Conservation (phyloP, 1,140 invertebrate genomes). For the Bombyx mori region ASM3026992v2 NC_085115.1:12065001-12065500, state of each 20-base stretch:
- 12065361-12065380: conserved; percentile 15
- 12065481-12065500: background rate
- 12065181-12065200: too few species aligned
- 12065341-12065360: conserved; percentile 19
- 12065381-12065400: conserved; percentile 17
- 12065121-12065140: too few species aligned
- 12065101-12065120: too few species aligned
- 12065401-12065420: conserved; percentile 13
- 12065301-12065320: conserved; percentile 7
- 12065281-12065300: conserved; percentile 15
- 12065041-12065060: too few species aligned
- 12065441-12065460: conserved; percentile 13
- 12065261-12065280: conserved; percentile 25
- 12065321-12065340: conserved; percentile 11
- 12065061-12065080: too few species aligned
- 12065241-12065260: conserved; percentile 18
- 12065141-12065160: too few species aligned
- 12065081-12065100: too few species aligned
- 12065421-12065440: conserved; percentile 10
- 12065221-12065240: conserved; percentile 12
- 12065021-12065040: too few species aligned
- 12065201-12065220: too few species aligned
- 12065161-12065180: too few species aligned
- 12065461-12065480: background rate
- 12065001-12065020: too few species aligned